A percentile compares a stretch with the other conserved stretches of the same genome.
Conservation (phyloP, 2,888 invertebrate genomes). For the Oscheius myriophilus region DNA sequence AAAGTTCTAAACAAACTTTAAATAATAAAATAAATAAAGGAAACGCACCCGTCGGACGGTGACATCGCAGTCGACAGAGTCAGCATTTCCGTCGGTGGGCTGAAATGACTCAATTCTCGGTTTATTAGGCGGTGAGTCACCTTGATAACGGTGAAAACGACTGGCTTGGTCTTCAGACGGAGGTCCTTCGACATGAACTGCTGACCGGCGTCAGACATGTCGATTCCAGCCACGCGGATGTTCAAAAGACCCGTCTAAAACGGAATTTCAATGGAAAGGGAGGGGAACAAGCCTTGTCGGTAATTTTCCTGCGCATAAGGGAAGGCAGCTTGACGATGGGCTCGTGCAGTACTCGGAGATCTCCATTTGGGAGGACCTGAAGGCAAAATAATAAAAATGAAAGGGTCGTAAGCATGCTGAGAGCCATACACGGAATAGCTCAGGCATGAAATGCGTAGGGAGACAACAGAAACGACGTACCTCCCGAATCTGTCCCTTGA, state of each 20-base stretch:
- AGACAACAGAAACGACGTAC: conserved; percentile 6
- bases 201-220: conserved; percentile 66
- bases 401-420: not conserved
- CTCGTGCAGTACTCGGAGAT: conserved; percentile 65
- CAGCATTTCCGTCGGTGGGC: conserved; percentile 46
- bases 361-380: conserved; percentile 61
- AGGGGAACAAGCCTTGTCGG: conserved; percentile 27
- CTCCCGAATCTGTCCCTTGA: conserved; percentile 63
- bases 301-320: conserved; percentile 52
- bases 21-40: conserved; percentile 5
- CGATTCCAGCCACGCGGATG: conserved; percentile 65
- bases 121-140: conserved; percentile 14
- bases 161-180: conserved; percentile 59
- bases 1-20: conserved; percentile 38
- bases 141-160: conserved; percentile 67
- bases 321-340: conserved; percentile 64
- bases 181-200: conserved; percentile 64
- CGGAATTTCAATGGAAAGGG: not conserved
- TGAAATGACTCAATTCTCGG: conserved; percentile 1
- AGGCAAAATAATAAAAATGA: not conserved
- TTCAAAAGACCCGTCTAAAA: conserved; percentile 60
- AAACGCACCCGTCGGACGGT: conserved; percentile 61
- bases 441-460: not conserved
- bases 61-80: conserved; percentile 65
- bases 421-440: too few species aligned